phyloP scores from a whole-genome alignment of 2,113 vertebrate genomes.

The Eulemur rufifrons region DNA sequence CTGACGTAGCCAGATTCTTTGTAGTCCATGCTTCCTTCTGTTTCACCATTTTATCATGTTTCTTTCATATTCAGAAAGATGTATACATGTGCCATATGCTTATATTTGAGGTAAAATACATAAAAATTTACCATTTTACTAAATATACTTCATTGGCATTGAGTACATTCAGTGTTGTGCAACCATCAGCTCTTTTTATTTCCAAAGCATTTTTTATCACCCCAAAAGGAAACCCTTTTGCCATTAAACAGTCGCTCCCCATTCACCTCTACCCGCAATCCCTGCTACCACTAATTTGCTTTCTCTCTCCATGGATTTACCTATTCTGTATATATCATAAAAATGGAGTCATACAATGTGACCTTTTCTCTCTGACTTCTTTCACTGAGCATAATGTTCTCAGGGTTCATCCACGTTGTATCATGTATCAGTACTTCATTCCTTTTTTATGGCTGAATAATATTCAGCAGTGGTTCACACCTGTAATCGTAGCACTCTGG shows the following conservation, averaged over 20 bases:
- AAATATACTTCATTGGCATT: not conserved
- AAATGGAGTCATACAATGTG: not conserved
- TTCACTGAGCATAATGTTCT: not conserved
- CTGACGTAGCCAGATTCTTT: not conserved
- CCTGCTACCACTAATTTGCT: not conserved
- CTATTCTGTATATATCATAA: not conserved
- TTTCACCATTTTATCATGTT: not conserved
- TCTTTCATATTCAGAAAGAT: not conserved
- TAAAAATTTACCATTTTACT: not conserved
- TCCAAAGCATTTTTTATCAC: not conserved
- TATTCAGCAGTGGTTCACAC: too few relatives aligned
- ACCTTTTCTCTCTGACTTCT: not conserved
- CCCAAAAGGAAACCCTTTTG: not conserved
- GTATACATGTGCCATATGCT: not conserved
- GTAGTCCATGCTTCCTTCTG: not conserved
- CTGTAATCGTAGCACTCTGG: too few relatives aligned
- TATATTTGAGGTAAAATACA: not conserved
- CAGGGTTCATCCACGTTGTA: too few relatives aligned
- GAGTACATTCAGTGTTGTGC: not conserved
- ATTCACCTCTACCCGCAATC: not conserved
- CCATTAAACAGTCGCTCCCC: not conserved
- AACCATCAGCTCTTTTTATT: not conserved
- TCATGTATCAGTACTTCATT: too few relatives aligned
- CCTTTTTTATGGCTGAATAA: too few relatives aligned
- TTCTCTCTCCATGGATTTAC: not conserved